A percentile compares a stretch with the other conserved stretches of the same genome.
Conservation (phyloP, 2,888 invertebrate species). For the Pollenia griseotomentosa region DNA sequence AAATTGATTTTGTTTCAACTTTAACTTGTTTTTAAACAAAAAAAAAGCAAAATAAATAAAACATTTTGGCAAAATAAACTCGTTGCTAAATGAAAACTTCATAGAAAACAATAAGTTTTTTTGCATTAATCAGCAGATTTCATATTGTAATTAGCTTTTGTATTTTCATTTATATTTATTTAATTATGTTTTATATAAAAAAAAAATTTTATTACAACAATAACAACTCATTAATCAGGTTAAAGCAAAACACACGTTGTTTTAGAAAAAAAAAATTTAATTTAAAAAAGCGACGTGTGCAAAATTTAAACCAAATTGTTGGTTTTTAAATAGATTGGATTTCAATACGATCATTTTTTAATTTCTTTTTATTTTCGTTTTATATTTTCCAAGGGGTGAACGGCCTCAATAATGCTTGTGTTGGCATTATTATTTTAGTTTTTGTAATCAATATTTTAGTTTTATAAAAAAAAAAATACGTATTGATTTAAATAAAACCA, state of each 20-base stretch:
- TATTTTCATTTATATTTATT: constrained; percentile 30
- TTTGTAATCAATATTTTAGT: constrained; percentile 53
- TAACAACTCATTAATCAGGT: constrained; percentile 46
- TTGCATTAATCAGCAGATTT: constrained; percentile 59
- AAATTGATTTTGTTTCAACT: constrained; percentile 19
- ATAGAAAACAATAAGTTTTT: constrained; percentile 29
- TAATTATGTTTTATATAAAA: constrained; percentile 28
- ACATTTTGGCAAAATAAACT: background rate
- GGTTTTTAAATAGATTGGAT: constrained; percentile 46
- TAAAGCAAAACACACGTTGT: constrained; percentile 33
- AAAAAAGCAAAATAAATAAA: constrained; percentile 28
- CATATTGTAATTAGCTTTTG: constrained; percentile 17
- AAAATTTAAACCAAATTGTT: constrained; percentile 53
- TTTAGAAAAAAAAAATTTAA: constrained; percentile 18
- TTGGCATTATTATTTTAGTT: constrained; percentile 18
- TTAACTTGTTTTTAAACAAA: constrained; percentile 3
- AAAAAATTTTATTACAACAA: constrained; percentile 28
- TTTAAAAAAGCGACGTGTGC: constrained; percentile 41
- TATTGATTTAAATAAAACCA: background rate
- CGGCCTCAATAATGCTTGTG: constrained; percentile 47
- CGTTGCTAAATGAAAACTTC: constrained; percentile 46
- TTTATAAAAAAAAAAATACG: background rate
- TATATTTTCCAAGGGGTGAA: constrained; percentile 51
- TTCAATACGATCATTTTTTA: constrained; percentile 45
- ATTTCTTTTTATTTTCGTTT: constrained; percentile 19